Evolutionary conservation across 2,888 invertebrate species (phyloP), one percentile per base, ranked within the genome.

Genomic region (Muscina levida): DNA sequence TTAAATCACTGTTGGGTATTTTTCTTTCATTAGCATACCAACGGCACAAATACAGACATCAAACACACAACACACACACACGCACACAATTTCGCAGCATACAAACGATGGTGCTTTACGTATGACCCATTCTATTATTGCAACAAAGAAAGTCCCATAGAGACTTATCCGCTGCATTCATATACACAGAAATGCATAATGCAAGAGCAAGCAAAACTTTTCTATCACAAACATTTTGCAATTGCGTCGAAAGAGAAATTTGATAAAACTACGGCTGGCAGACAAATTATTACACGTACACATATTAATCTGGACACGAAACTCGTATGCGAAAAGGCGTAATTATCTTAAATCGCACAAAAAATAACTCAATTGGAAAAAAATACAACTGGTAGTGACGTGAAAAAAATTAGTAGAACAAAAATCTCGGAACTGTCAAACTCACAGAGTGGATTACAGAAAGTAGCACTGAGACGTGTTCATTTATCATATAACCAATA

Each of bases 211-310:
- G 46, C 17, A 46, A n/a, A n/a, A n/a, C n/a, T n/a, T 31, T 31
- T 31, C 31, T 31, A 5, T 31, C 8, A 31, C 3, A 31, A 5
- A 5, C 31, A 8, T 31, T 31, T 31, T 31, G 31, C 31, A 31
- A 31, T 31, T 8, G 31, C 3, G n/a, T n/a, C n/a, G n/a, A n/a
- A n/a, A n/a, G n/a, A n/a, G n/a, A n/a, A n/a, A n/a, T n/a, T n/a
- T n/a, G n/a, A n/a, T n/a, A n/a, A n/a, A n/a, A n/a, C n/a, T n/a
- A n/a, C n/a, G n/a, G n/a, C n/a, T n/a, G n/a, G n/a, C n/a, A n/a
- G n/a, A n/a, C n/a, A n/a, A n/a, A 15, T 17, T 11, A 3, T 74
- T 71, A 62, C 68, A 57, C 73, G 66, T 56, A 67, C 53, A 42
- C 67, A 74, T 77, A 74, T 31, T 74, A 71, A 26, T 53, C 1